Base-by-base conservation (phyloP, 2,888 invertebrate species). In the Oeneis ivallda region DNA sequence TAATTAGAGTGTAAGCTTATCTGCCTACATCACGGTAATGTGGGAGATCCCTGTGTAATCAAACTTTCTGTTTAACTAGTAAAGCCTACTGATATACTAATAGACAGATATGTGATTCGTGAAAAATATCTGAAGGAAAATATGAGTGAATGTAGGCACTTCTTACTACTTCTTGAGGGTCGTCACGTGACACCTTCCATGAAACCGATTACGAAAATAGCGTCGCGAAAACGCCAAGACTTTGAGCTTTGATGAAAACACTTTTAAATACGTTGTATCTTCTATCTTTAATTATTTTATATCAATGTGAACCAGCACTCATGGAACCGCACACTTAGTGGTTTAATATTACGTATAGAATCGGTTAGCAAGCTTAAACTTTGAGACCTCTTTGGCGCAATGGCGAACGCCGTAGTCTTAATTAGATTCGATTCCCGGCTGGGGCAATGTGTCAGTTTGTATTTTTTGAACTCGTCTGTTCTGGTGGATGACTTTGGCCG, bases 41-140 rank as follows among this genome's bases (percentile, higher is more conserved):
- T 41, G 56, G 56, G 10, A 56, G 56, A 56, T 56, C 41, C 41
- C 5, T 19, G 19, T 56, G 56, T 56, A 56, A 39, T 41, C 56
- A 56, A 56, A 56, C 39, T 56, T 56, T 56, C 39, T 56, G 56
- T 56, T 56, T 56, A 56, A 56, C 56, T 56, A 56, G 11, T 10
- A 13, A 39, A 39, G 56, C 8, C 41, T 39, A 5, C 53, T 37
- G 53, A 53, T 53, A 53, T 53, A 53, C 53, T 15, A 15, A 34
- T 10, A 9, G 1, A 32, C 15, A 53, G 53, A 53, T 53, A 32
- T n/a, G n/a, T n/a, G n/a, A n/a, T 13, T 32, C 15, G 15, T 53
- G n/a, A n/a, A 53, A 34, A 9, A 5, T 34, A 4, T 32, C 26
- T 0, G 11, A 26, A 5, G 6, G 13, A 32, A 26, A 15, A n/a